Conservation (phyloP, 2,113 vertebrate species). For the Cyrtonyx montezumae region DNA sequence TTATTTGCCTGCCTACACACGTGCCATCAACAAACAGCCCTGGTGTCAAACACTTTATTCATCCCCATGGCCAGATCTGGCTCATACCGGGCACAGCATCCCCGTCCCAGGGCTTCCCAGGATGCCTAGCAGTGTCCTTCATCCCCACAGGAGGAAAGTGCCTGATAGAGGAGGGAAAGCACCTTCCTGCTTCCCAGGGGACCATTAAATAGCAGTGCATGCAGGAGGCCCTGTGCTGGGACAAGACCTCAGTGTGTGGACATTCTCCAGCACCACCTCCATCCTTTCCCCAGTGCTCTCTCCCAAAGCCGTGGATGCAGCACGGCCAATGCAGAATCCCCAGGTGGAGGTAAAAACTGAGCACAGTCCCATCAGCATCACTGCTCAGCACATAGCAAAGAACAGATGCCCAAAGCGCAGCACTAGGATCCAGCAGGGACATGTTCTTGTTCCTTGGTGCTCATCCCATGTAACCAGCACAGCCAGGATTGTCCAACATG, state of each 20-base stretch:
- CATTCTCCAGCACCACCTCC: neutral
- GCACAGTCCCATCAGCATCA: neutral
- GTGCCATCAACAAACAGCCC: conserved; percentile 17
- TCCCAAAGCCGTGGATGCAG: neutral
- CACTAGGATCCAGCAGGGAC: neutral
- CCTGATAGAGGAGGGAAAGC: neutral
- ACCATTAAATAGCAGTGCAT: neutral
- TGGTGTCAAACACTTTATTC: neutral
- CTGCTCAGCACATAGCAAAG: neutral
- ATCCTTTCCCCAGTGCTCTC: neutral
- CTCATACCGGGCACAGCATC: neutral
- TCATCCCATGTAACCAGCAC: accelerated
- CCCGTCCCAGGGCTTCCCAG: neutral
- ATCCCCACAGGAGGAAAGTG: neutral
- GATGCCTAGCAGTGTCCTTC: neutral
- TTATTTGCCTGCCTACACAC: conserved; percentile 39
- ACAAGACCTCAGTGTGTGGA: neutral
- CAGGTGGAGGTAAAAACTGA: neutral
- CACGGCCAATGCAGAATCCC: neutral
- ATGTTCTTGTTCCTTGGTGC: neutral
- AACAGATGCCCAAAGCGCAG: neutral
- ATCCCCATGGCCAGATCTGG: neutral
- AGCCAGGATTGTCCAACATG: neutral
- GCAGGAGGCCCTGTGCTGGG: neutral
- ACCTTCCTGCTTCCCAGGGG: neutral